Percentiles rank a stretch among this genome's conserved stretches.
Conservation (phyloP, 2,113 vertebrate species). For the Rattus rattus region DNA sequence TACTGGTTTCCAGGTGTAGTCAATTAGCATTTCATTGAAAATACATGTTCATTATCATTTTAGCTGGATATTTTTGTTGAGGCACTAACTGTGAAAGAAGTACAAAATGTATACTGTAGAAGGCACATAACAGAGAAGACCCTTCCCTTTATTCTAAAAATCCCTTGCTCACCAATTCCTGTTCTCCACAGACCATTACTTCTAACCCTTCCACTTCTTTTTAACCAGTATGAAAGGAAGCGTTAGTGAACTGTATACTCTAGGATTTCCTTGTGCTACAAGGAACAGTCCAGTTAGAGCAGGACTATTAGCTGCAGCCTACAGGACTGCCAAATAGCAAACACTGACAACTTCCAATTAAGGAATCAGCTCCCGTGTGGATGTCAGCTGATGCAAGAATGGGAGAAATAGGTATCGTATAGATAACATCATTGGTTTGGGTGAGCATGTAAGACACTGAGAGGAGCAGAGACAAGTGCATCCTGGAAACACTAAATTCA, state of each 20-base stretch:
- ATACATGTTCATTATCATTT: not conserved
- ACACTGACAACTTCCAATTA: not conserved
- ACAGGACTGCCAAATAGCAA: not conserved
- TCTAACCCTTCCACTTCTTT: not conserved
- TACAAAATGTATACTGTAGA: not conserved
- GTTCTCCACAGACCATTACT: not conserved
- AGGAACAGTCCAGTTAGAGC: not conserved
- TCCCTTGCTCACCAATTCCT: not conserved
- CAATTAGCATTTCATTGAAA: not conserved
- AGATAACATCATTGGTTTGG: constrained; percentile 6
- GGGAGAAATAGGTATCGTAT: not conserved
- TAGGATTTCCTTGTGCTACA: not conserved
- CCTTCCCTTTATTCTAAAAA: not conserved
- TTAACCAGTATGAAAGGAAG: not conserved
- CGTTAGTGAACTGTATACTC: not conserved
- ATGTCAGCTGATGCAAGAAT: not conserved
- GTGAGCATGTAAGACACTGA: not conserved
- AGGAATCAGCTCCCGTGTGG: not conserved
- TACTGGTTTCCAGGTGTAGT: not conserved
- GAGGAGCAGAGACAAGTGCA: constrained; percentile 22
- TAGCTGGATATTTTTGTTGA: not conserved
- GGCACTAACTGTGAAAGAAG: not conserved
- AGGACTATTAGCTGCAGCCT: not conserved
- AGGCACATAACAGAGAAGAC: not conserved
- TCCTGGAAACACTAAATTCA: constrained; percentile 46